Evolutionary conservation across 2,797 vertebrate genomes (phyloP), one percentile per base, ranked within the genome.

Genomic region (Anas bernieri): DNA sequence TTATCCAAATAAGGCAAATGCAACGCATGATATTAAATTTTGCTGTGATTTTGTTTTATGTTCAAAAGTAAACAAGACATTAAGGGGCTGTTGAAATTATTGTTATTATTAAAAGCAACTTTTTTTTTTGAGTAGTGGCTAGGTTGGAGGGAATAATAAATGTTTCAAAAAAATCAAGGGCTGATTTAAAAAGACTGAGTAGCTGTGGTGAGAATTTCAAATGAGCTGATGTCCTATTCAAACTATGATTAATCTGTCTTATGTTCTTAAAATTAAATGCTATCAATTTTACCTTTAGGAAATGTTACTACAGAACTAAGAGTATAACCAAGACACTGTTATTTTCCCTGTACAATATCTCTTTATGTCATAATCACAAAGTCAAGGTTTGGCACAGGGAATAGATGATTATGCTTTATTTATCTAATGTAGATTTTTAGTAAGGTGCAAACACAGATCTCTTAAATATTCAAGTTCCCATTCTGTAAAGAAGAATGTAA

Each of bases 401-500:
- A 72, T 68, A 50, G 2, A 9, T 82, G 50, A 69, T 83, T 78
- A 62, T 52, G 10, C 3, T 83, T 50, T 85, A n/a, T 88, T 92
- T 86, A 52, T 83, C 39, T 78, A 75, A 78, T 52, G 83, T 0
- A 69, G 67, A 92, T 79, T 81, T 91, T 83, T 67, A 81, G 56
- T 43, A 63, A 79, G 31, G 67, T 76, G 12, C 14, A 83, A 92
- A 70, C 35, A 70, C 5, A 73, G 54, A 54, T 41, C 35, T 83
- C n/a, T 86, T 73, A 95, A 86, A 91, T 88, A 86, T 91, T 91
- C 45, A 91, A 1, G 33, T 70, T 92, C 86, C 70, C 31, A 54
- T 69, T 95, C 26, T 58, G 56, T 90, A 86, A 31, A 77, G 26
- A 86, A 90, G 81, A 90, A 91, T 74, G 37, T 64, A 90, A 94